Conservation (phyloP, 1,140 invertebrate genomes). For the Batillaria attramentaria region DNA sequence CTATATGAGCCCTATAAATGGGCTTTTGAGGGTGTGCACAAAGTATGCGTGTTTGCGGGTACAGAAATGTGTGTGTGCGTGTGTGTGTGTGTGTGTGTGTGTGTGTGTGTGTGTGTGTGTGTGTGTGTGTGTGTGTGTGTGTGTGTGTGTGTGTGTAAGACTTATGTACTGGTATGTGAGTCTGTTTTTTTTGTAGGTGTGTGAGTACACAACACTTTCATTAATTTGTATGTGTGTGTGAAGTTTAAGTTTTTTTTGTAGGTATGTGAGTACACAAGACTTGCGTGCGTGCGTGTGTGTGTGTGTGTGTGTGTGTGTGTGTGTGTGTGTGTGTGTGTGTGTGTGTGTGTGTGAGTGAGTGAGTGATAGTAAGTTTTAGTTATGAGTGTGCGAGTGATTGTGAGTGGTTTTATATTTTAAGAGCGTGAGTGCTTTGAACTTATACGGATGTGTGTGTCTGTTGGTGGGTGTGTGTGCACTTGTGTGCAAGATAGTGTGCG, state of each 20-base stretch:
- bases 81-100: background rate
- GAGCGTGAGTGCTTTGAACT: background rate
- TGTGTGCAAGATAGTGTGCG: too few species aligned
- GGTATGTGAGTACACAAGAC: too few species aligned
- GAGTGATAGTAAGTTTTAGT: background rate
- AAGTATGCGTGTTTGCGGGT: background rate
- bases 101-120: background rate
- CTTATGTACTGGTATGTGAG: background rate
- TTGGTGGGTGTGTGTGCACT: background rate
- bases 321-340: background rate
- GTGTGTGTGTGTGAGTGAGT: background rate
- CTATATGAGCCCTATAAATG: too few species aligned
- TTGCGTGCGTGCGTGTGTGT: background rate
- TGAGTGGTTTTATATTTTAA: background rate
- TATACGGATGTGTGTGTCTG: background rate
- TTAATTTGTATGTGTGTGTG: background rate
- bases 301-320: constrained; percentile 5
- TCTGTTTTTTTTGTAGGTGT: too few species aligned
- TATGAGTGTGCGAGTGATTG: background rate
- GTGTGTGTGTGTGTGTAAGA: background rate
- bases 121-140: background rate
- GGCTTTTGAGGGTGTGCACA: background rate
- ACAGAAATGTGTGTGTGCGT: background rate
- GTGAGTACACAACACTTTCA: too few species aligned
- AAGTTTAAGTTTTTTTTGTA: too few species aligned